Evolutionary conservation across 2,797 vertebrate genomes (phyloP), one percentile per base, ranked within the genome.

Genomic region (Enteromius anoplus): DNA sequence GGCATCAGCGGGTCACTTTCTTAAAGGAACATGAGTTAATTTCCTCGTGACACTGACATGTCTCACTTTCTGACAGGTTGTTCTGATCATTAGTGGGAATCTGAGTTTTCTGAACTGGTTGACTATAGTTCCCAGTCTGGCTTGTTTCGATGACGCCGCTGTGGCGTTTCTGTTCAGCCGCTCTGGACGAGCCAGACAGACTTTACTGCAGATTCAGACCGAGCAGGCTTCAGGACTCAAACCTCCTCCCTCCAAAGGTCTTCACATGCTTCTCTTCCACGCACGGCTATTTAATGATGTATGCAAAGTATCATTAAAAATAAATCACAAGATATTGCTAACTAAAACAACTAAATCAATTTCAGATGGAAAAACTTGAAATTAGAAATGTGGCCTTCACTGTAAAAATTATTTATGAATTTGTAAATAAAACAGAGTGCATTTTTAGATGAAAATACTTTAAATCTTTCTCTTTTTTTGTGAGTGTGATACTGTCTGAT

Each of bases 31-130:
- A 26, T 26, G 26, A 26, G 26, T 26, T 26, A 2, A 53, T 5
- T 62, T 14, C 5, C 23, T 29, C 12, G 5, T 26, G n/a, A 26
- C 23, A 14, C 11, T 62, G 29, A n/a, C 11, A 0, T 75, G 21
- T 45, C 3, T 19, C 75, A 1, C 68, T 26, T 47, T 70, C 26
- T 0, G 47, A 0, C 45, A 99, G 98, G 94, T 94, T n/a, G 90
- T 94, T 55, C 93, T 99, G 78, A 96, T 99, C 58, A 0, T 96
- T 2, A 99, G 97, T 0, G 98, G 98, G 49, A 99, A 99, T 93
- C 94, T 99, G 87, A 99, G 98, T 87, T 99, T 99, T 91, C 95
- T 99, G 4, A 99, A 99, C 94, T 99, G 98, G 97, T 92, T 99
- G 55, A 98, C 97, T 88, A 95, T 98, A 0, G 95, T 99, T 88